Evolutionary conservation across 2,888 invertebrate species (phyloP).

Genomic region (Saturnia japonica): DNA sequence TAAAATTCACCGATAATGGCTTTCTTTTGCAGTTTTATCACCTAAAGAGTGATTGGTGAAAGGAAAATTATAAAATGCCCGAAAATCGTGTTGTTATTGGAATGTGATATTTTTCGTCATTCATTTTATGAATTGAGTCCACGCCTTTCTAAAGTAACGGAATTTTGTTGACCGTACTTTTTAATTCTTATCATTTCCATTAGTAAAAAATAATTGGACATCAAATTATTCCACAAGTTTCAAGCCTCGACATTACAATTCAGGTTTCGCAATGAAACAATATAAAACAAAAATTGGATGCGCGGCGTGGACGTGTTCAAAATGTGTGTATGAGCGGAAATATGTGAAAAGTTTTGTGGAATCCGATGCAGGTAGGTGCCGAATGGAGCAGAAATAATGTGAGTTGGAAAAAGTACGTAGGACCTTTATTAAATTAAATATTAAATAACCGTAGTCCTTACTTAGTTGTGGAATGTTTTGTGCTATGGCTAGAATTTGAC

Average conservation of each 20-base stretch:
- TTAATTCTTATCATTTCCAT: background rate
- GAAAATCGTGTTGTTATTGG: no score
- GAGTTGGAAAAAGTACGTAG: conserved; percentile 1
- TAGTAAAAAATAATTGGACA: background rate
- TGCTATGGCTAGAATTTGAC: background rate
- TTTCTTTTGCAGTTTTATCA: no score
- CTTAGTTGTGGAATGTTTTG: background rate
- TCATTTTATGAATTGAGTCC: no score
- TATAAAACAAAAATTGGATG: background rate
- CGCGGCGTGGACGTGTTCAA: conserved; percentile 3
- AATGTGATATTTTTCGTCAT: no score
- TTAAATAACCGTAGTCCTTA: background rate
- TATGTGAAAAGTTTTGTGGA: conserved; percentile 13
- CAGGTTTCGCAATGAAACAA: background rate
- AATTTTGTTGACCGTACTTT: background rate
- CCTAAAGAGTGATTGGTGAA: no score
- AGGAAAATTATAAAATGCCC: no score
- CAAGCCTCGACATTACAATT: background rate
- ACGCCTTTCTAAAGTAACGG: background rate
- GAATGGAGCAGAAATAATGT: background rate
- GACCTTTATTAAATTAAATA: background rate
- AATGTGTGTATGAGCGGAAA: conserved; percentile 6
- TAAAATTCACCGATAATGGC: no score
- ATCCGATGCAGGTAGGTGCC: conserved; percentile 9
- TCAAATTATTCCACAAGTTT: conserved; percentile 5